Conservation (phyloP, 2,797 vertebrate species). For the Adelosebastes latens region DNA sequence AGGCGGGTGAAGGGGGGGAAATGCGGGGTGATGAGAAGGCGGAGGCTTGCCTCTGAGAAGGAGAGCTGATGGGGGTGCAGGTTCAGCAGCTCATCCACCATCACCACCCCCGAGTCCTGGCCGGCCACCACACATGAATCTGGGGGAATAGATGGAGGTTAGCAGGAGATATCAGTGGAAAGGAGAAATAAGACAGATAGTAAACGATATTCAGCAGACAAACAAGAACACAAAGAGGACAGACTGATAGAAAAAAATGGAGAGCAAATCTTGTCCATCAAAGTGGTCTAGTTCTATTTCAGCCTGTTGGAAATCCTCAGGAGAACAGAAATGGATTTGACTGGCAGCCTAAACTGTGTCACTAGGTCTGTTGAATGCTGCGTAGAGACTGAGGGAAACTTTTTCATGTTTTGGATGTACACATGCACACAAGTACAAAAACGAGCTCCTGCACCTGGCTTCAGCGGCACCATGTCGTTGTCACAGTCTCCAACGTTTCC, state of each 20-base stretch:
- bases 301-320: conserved; percentile 23
- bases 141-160: conserved; percentile 9
- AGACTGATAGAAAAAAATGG: background rate
- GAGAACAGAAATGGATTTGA: conserved; percentile 38
- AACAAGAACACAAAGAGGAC: background rate
- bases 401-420: conserved; percentile 11
- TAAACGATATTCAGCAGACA: background rate
- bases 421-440: conserved; percentile 17
- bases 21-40: conserved; percentile 75
- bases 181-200: background rate
- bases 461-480: conserved; percentile 83
- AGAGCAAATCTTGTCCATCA: background rate
- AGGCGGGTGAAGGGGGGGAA: conserved; percentile 74
- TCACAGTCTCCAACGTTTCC: conserved; percentile 76
- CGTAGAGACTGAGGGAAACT: conserved; percentile 8
- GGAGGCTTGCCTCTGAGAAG: conserved; percentile 86
- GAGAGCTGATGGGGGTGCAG: conserved; percentile 80
- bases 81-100: conserved; percentile 84
- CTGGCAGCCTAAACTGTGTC: conserved; percentile 53
- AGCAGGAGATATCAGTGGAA: background rate
- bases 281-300: conserved; percentile 53
- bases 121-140: conserved; percentile 71
- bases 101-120: conserved; percentile 79
- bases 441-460: conserved; percentile 74
- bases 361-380: conserved; percentile 25